phyloP scores from a whole-genome alignment of 2,113 vertebrate genomes.

The Tetraodon nigroviridis region DNA sequence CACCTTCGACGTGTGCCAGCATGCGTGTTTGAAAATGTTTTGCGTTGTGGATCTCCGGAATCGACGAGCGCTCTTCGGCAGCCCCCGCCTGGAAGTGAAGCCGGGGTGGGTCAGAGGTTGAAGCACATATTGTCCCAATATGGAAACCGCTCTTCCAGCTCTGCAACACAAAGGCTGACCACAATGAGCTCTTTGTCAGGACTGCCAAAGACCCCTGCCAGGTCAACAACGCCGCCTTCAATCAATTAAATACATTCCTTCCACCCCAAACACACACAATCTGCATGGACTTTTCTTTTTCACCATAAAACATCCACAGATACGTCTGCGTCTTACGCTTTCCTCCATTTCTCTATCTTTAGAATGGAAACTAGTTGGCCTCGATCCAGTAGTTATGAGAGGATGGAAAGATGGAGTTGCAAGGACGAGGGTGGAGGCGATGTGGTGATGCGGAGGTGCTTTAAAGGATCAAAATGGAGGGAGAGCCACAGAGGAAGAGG shows the following conservation, averaged over 20 bases:
- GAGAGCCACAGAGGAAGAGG: conserved; percentile 24
- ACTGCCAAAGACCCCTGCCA: conserved; percentile 49
- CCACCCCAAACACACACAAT: conserved; percentile 25
- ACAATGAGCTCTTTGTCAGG: conserved; percentile 66
- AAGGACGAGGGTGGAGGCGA: conserved; percentile 14
- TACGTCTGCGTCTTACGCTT: background rate
- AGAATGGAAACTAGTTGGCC: conserved; percentile 55
- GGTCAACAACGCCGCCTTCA: conserved; percentile 43
- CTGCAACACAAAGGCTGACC: conserved; percentile 40
- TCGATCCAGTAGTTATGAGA: conserved; percentile 52
- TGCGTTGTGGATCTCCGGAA: conserved; percentile 21
- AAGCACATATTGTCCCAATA: conserved; percentile 67
- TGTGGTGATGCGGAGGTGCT: conserved; percentile 36
- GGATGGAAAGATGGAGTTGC: conserved; percentile 16
- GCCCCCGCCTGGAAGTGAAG: conserved; percentile 48
- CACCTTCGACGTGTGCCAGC: conserved; percentile 48
- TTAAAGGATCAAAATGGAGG: conserved; percentile 48
- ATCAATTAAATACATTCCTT: conserved; percentile 38
- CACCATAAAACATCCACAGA: background rate
- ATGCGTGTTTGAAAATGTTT: conserved; percentile 3
- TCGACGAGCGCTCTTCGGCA: conserved; percentile 18
- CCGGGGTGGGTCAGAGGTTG: conserved; percentile 53
- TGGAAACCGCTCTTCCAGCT: conserved; percentile 60
- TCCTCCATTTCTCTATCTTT: conserved; percentile 20
- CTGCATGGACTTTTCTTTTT: background rate